phyloP scores from a whole-genome alignment of 2,797 vertebrate species.

The Bradypus variegatus region DNA sequence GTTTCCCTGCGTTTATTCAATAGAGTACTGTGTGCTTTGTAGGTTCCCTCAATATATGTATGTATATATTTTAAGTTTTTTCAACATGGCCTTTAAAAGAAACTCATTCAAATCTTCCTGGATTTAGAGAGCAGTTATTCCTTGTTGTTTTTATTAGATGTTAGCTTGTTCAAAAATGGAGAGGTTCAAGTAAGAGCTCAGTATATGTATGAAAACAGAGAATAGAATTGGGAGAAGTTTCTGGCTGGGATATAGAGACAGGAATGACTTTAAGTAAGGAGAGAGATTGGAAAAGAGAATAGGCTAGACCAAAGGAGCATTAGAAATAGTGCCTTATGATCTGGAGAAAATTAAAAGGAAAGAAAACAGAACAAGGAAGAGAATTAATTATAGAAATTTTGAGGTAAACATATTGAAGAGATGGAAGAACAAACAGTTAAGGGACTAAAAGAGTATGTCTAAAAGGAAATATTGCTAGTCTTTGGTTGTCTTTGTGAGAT shows the following conservation, averaged over 20 bases:
- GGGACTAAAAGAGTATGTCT: background rate
- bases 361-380: background rate
- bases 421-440: background rate
- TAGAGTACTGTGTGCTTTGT: background rate
- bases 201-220: background rate
- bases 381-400: background rate
- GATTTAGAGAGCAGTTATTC: conserved; percentile 5
- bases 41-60: background rate
- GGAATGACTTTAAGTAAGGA: background rate
- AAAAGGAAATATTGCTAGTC: background rate
- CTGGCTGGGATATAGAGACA: background rate
- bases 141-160: background rate
- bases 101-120: background rate
- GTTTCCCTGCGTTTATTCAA: background rate
- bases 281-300: background rate
- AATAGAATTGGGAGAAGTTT: background rate
- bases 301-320: background rate
- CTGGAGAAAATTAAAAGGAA: background rate
- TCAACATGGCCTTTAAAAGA: background rate
- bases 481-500: background rate
- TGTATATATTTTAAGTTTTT: background rate
- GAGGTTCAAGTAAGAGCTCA: background rate
- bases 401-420: background rate
- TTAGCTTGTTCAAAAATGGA: conserved; percentile 4
- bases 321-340: background rate